These are phyloP conservation scores for Hydropsyche betteni DNA, from an alignment of 2,888 invertebrate species.

Conservation along the genomic window DNA sequence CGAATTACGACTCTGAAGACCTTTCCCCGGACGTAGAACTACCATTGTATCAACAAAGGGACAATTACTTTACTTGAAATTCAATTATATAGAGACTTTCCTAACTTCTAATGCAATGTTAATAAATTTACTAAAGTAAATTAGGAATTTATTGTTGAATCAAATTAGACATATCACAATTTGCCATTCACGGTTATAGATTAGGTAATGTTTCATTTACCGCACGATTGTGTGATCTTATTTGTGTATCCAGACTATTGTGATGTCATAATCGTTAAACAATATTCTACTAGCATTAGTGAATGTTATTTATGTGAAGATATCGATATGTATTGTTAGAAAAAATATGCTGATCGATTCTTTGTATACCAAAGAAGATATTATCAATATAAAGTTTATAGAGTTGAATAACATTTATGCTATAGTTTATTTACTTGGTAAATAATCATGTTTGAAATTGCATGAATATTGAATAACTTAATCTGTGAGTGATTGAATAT, in stretches of 20 bases:
- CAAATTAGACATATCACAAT: slow-evolving; percentile 31
- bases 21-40: slow-evolving; percentile 80
- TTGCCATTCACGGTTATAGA: background rate
- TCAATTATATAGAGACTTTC: background rate
- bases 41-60: slow-evolving; percentile 86
- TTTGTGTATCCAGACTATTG: slow-evolving; percentile 19
- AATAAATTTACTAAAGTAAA: background rate
- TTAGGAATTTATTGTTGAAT: slow-evolving; percentile 20
- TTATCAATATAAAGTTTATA: slow-evolving; percentile 1
- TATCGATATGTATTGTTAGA: background rate
- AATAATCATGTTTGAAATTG: no score
- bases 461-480: no score
- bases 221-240: slow-evolving; percentile 9
- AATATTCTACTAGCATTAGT: slow-evolving; percentile 5
- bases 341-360: background rate
- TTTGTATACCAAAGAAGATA: slow-evolving; percentile 11
- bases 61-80: slow-evolving; percentile 77
- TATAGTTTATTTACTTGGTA: no score
- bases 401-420: no score
- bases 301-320: slow-evolving; percentile 1
- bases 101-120: slow-evolving; percentile 1
- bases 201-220: background rate
- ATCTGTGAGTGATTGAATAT: no score
- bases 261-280: background rate
- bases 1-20: slow-evolving; percentile 74